Conservation (phyloP, 2,113 vertebrate genomes). For the Bubo scandiacus region DNA sequence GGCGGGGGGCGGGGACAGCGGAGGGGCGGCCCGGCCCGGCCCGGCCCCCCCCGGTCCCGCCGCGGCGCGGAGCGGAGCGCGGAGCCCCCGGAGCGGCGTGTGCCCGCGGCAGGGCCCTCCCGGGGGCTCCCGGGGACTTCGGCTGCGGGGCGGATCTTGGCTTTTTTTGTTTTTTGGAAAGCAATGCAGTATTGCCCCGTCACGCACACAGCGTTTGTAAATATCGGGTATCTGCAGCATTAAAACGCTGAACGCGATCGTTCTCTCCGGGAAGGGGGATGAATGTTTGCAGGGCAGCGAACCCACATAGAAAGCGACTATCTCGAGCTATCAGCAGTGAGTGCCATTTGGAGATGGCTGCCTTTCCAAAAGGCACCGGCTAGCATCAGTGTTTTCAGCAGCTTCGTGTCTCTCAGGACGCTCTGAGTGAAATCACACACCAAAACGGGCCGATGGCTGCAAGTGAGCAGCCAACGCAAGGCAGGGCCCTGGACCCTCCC, state of each 20-base stretch:
- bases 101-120: background rate
- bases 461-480: background rate
- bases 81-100: background rate
- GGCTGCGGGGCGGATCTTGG: background rate
- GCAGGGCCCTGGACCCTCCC: rapidly evolving
- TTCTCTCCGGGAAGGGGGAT: background rate
- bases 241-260: background rate
- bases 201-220: background rate
- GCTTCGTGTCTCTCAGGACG: background rate
- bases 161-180: background rate
- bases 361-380: background rate
- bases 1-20: background rate
- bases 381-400: background rate
- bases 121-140: background rate
- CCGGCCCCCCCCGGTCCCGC: rapidly evolving
- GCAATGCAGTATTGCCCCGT: background rate
- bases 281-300: background rate
- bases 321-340: background rate
- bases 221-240: background rate
- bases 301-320: background rate
- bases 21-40: background rate
- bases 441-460: background rate
- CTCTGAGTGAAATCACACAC: rapidly evolving
- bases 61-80: too few species aligned
- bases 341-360: background rate